Evolutionary conservation across 2,113 vertebrate species (phyloP).

Genomic region (Cranoglanis bouderius): DNA sequence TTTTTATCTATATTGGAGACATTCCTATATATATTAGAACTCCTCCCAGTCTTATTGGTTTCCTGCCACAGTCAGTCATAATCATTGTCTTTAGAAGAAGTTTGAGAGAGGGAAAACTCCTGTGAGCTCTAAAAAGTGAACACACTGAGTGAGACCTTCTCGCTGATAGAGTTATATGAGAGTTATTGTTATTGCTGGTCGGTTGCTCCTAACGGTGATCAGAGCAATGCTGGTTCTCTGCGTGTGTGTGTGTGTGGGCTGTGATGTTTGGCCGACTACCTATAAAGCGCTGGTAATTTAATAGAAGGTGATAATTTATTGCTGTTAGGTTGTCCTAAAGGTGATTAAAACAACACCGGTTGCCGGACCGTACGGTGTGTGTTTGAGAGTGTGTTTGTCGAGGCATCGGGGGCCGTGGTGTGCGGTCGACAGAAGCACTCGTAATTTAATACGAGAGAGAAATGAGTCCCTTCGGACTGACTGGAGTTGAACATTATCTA

Average conservation of each 20-base stretch:
- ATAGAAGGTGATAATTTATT: conserved; percentile 25
- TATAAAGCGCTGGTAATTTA: conserved; percentile 20
- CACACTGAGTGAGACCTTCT: neutral
- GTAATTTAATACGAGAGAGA: conserved; percentile 44
- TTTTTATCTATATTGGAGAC: neutral
- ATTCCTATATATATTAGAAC: neutral
- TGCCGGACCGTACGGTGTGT: neutral
- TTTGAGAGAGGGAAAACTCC: neutral
- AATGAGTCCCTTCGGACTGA: conserved; percentile 16
- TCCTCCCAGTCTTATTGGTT: neutral
- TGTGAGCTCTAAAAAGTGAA: neutral
- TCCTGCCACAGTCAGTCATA: neutral
- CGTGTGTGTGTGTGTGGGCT: neutral
- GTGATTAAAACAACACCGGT: neutral
- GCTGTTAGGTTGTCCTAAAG: neutral
- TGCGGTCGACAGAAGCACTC: conserved; percentile 12
- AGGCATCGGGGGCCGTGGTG: neutral
- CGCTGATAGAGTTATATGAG: neutral
- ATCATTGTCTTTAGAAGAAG: neutral
- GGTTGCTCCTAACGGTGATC: neutral
- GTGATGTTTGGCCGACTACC: neutral
- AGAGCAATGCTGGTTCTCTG: neutral
- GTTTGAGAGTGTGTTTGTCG: neutral
- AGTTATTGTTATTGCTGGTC: neutral
- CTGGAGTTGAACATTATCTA: conserved; percentile 30